Conservation (phyloP, 1,140 invertebrate genomes). For the Nasonia vitripennis region DNA sequence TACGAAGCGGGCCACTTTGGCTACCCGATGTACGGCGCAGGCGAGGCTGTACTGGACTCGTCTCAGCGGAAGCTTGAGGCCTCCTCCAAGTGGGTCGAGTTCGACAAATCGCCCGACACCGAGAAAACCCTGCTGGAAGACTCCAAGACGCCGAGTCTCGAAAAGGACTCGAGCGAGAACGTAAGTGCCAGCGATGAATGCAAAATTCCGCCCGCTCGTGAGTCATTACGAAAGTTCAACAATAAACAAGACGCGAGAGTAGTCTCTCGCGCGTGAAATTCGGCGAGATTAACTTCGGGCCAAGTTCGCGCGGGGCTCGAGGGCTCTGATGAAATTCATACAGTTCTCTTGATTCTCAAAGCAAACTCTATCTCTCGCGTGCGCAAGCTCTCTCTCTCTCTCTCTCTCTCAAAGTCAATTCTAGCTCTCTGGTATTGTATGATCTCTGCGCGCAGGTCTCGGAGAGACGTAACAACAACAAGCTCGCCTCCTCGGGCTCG, state of each 20-base stretch:
- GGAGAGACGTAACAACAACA: slow-evolving; percentile 43
- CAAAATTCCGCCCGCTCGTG: neutral
- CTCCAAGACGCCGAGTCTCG: slow-evolving; percentile 64
- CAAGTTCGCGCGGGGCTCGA: neutral
- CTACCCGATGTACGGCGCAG: slow-evolving; percentile 76
- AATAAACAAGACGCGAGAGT: neutral
- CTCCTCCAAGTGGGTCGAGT: slow-evolving; percentile 70
- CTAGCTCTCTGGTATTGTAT: neutral
- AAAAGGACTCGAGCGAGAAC: slow-evolving; percentile 69
- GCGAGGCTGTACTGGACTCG: neutral
- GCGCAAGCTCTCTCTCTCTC: neutral
- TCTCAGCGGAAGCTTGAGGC: neutral
- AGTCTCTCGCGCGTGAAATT: no score
- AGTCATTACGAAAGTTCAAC: neutral
- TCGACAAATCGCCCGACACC: slow-evolving; percentile 71
- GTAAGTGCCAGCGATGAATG: slow-evolving; percentile 53
- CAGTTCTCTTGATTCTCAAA: slow-evolving; percentile 17
- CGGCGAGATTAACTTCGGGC: neutral
- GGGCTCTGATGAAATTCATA: slow-evolving; percentile 33
- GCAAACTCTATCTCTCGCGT: neutral
- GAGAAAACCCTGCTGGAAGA: slow-evolving; percentile 68
- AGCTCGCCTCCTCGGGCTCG: slow-evolving; percentile 62
- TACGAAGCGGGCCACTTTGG: slow-evolving; percentile 83
- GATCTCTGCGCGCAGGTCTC: slow-evolving; percentile 14
- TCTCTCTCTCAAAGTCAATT: neutral